Evolutionary conservation across 2,113 vertebrate species (phyloP).

Genomic region (Spilogale gracilis): DNA sequence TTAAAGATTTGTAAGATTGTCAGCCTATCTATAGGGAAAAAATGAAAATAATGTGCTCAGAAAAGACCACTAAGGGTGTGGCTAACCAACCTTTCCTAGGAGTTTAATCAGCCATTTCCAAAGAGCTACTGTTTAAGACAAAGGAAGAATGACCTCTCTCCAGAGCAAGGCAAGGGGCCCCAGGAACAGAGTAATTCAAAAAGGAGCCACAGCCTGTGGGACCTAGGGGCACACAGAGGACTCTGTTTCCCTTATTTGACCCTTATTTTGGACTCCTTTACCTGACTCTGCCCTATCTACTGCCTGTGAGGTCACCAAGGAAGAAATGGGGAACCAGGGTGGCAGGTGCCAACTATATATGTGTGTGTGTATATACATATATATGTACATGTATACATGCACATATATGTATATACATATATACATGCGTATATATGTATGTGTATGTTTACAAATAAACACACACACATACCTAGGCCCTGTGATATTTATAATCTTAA

Average conservation of each 20-base stretch:
- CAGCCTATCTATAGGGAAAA: not conserved
- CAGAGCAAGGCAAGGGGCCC: not conserved
- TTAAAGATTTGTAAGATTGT: not conserved
- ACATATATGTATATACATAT: not conserved
- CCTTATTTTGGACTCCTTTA: not conserved
- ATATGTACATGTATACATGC: no score
- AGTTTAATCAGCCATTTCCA: not conserved
- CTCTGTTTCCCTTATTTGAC: not conserved
- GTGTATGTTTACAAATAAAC: not conserved
- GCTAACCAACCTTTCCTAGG: not conserved
- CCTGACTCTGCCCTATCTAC: rapidly evolving
- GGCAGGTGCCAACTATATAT: not conserved
- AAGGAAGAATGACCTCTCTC: not conserved
- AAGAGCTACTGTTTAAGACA: not conserved
- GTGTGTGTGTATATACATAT: no score
- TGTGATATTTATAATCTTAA: not conserved
- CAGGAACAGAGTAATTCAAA: not conserved
- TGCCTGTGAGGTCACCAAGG: not conserved
- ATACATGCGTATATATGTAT: no score
- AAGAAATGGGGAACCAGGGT: not conserved
- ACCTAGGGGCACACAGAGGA: not conserved
- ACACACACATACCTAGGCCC: not conserved
- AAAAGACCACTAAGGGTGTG: not conserved
- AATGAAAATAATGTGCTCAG: not conserved
- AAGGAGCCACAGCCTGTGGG: not conserved